A percentile compares a stretch with the other conserved stretches of the same genome.
These are phyloP conservation scores for Eudyptes chrysolophus DNA, from an alignment of 2,113 vertebrate genomes.

Conservation along the genomic window DNA sequence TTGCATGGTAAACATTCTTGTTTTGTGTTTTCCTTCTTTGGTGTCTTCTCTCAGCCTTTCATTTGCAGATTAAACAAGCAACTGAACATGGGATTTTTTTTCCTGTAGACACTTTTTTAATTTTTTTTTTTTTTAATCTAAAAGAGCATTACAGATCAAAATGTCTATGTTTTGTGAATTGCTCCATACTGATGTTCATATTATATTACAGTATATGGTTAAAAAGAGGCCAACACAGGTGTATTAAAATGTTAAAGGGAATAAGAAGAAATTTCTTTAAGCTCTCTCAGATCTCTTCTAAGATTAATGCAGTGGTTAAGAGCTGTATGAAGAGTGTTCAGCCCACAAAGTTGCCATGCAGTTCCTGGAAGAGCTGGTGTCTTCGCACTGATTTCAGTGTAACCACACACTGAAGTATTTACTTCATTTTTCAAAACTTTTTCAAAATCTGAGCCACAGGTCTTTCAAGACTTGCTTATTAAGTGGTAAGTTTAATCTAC, in stretches of 20 bases:
- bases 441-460: not conserved
- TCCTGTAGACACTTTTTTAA: not conserved
- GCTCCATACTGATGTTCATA: not conserved
- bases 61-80: constrained; percentile 17
- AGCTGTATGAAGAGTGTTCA: not conserved
- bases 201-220: not conserved
- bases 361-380: not conserved
- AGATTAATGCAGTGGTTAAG: not conserved
- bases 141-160: not conserved
- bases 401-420: not conserved
- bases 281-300: not conserved
- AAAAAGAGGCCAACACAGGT: not conserved
- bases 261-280: not conserved
- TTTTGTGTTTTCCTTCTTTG: constrained; percentile 15
- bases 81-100: not conserved
- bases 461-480: not conserved
- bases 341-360: not conserved
- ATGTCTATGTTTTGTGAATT: not conserved
- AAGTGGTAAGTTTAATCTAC: not conserved
- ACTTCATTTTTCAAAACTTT: not conserved
- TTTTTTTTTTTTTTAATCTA: not conserved
- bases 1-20: constrained; percentile 22
- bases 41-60: constrained; percentile 17
- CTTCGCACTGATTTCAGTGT: not conserved
- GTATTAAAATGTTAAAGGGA: not conserved